Evolutionary conservation across 2,888 invertebrate genomes (phyloP).

Genomic region (Nezara viridula): DNA sequence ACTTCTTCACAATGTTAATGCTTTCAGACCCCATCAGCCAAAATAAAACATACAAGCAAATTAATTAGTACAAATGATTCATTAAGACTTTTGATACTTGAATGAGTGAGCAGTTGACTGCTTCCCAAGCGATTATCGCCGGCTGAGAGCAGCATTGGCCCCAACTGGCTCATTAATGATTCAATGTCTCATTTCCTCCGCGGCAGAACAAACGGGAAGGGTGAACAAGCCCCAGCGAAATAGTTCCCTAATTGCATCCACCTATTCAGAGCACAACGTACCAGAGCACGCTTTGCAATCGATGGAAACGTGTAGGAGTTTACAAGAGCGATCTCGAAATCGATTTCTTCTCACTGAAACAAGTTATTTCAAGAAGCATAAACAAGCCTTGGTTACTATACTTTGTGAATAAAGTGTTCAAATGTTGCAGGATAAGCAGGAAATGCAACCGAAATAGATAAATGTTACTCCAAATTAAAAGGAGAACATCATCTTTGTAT

Average conservation of each 20-base stretch:
- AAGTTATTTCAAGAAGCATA: background rate
- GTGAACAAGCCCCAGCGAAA: conserved; percentile 12
- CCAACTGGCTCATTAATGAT: conserved; percentile 23
- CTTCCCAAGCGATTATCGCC: background rate
- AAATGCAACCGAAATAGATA: no score
- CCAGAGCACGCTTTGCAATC: background rate
- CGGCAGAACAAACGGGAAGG: conserved; percentile 17
- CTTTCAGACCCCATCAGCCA: no score
- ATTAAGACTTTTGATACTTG: background rate
- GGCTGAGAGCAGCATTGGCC: background rate
- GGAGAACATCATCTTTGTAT: no score
- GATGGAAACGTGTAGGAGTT: background rate
- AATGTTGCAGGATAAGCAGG: background rate
- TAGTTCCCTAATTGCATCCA: conserved; percentile 31
- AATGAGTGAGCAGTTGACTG: conserved; percentile 16
- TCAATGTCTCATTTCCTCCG: conserved; percentile 44
- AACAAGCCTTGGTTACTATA: background rate
- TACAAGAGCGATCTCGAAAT: background rate
- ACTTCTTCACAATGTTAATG: no score
- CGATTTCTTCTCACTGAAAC: background rate
- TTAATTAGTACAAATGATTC: background rate
- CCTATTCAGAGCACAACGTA: background rate
- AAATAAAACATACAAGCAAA: background rate
- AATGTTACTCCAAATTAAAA: no score
- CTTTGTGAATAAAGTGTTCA: background rate